A percentile compares a stretch with the other conserved stretches of the same genome.
Evolutionary conservation across 2,113 vertebrate genomes (phyloP).

Genomic region (Anarrhichthys ocellatus): DNA sequence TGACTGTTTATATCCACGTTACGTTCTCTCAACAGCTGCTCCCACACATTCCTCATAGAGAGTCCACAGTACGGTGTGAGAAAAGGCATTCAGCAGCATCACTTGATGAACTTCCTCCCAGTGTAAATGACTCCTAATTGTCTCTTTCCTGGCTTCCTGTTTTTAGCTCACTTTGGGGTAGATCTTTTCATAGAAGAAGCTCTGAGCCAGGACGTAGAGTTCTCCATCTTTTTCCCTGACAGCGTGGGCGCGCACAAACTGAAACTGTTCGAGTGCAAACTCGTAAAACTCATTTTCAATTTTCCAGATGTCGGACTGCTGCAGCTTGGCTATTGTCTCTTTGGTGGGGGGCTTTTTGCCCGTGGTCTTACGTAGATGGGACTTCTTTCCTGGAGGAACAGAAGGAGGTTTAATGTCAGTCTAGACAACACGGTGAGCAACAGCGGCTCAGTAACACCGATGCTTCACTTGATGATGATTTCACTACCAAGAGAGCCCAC

Average conservation of each 20-base stretch:
- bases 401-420: not conserved
- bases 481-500: not conserved
- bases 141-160: constrained; percentile 13
- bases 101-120: constrained; percentile 23
- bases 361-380: constrained; percentile 96
- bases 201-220: constrained; percentile 91
- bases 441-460: not conserved
- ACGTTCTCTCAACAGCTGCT: constrained; percentile 50
- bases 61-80: constrained; percentile 2
- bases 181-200: constrained; percentile 99
- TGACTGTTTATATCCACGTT: not conserved
- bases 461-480: not conserved
- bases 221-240: constrained; percentile 97
- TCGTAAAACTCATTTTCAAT: constrained; percentile 99
- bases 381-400: constrained; percentile 92
- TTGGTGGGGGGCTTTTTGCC: constrained; percentile 97
- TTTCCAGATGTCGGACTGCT: constrained; percentile 98
- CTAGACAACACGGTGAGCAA: not conserved
- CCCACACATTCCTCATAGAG: constrained; percentile 21
- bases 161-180: constrained; percentile 93
- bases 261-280: constrained; percentile 98
- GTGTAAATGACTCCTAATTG: constrained; percentile 28
- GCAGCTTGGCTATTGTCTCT: constrained; percentile 94
- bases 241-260: constrained; percentile 92
- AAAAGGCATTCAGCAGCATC: not conserved